Evolutionary conservation across 2,113 vertebrate genomes (phyloP).

Genomic region (Canis aureus): DNA sequence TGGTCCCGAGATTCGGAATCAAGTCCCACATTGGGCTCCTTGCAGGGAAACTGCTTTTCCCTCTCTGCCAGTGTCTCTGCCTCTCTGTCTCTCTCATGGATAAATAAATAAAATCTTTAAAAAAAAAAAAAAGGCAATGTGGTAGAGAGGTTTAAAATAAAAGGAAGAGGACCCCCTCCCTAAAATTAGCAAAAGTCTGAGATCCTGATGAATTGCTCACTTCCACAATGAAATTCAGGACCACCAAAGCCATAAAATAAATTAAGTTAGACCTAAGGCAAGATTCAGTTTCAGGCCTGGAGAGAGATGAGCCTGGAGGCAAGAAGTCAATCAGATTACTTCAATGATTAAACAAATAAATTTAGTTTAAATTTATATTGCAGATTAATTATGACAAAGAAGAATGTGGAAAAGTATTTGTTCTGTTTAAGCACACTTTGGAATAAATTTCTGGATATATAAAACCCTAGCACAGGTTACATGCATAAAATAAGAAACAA

Average conservation of each 20-base stretch:
- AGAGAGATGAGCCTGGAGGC: background rate
- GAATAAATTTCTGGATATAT: conserved; percentile 32
- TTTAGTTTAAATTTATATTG: conserved; percentile 33
- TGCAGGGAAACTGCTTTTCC: no score
- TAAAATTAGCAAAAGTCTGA: background rate
- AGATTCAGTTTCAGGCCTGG: background rate
- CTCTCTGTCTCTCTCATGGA: no score
- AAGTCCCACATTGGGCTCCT: no score
- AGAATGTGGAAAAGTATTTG: background rate
- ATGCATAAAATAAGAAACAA: conserved; percentile 19
- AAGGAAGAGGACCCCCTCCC: background rate
- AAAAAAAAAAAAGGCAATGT: background rate
- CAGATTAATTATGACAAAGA: background rate
- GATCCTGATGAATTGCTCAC: background rate
- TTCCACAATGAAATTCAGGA: background rate
- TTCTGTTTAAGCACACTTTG: conserved; percentile 1
- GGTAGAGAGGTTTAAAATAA: background rate
- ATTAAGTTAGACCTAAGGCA: conserved; percentile 23
- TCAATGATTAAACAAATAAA: background rate
- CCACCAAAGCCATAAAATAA: background rate
- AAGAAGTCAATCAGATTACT: background rate
- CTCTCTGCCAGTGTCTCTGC: no score
- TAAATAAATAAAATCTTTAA: no score
- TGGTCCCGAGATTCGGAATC: no score
- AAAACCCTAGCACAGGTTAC: conserved; percentile 26